phyloP scores from a whole-genome alignment of 30 jellyfish, hydroid and myxozoan species.

The Clytia hemisphaerica region DNA sequence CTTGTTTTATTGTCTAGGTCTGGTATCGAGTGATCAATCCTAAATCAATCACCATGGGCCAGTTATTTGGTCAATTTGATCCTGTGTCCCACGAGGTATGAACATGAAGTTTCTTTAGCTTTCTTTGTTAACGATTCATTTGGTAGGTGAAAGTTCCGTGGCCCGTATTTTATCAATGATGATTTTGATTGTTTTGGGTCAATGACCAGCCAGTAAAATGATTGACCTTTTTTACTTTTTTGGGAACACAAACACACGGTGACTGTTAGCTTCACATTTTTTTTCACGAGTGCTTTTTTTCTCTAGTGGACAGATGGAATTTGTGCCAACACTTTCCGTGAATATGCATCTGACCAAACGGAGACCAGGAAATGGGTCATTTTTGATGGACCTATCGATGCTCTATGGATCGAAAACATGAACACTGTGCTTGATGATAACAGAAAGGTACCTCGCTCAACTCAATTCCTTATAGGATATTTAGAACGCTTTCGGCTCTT shows the following conservation, averaged over 20 bases:
- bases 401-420: constrained; percentile 96
- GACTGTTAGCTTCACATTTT: too few species aligned
- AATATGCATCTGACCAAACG: constrained; percentile 94
- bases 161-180: not conserved
- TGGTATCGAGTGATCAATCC: constrained; percentile 89
- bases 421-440: constrained; percentile 92
- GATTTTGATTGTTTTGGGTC: not conserved
- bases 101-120: too few species aligned
- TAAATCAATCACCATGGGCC: constrained; percentile 95
- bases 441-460: constrained; percentile 75
- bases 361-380: constrained; percentile 96
- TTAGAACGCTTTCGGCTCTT: too few species aligned
- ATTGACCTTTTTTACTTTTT: not conserved
- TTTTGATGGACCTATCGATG: constrained; percentile 97
- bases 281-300: not conserved
- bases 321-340: constrained; percentile 97
- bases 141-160: not conserved
- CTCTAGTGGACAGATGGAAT: constrained; percentile 95
- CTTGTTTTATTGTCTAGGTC: constrained; percentile 23
- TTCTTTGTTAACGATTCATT: not conserved
- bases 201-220: not conserved
- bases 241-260: not conserved
- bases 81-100: constrained; percentile 91
- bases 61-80: constrained; percentile 92
- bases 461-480: too few species aligned